A percentile compares a stretch with the other conserved stretches of the same genome.
phyloP scores from a whole-genome alignment of 2,888 invertebrate species.

The Erebia ligea region DNA sequence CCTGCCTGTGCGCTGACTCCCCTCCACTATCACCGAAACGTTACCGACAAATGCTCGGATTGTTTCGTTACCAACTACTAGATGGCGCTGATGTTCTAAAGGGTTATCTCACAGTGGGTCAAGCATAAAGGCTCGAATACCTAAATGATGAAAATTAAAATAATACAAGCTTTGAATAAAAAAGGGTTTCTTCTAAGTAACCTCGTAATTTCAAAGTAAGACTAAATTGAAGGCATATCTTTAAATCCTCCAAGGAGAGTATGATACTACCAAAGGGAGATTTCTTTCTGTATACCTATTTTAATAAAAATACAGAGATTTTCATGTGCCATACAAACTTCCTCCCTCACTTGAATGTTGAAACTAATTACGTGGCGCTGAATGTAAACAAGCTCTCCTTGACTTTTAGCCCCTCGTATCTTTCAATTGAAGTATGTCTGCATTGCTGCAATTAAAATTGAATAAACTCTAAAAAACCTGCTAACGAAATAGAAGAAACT shows the following conservation, averaged over 20 bases:
- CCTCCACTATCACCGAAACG: too few species aligned
- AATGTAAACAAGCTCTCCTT: constrained; percentile 12
- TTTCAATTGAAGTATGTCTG: constrained; percentile 9
- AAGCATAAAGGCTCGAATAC: too few species aligned
- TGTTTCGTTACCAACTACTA: too few species aligned
- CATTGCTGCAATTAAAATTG: constrained; percentile 20
- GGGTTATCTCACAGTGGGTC: too few species aligned
- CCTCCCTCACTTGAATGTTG: constrained; percentile 4
- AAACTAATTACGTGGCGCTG: constrained; percentile 17
- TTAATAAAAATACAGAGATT: not conserved
- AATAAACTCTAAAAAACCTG: constrained; percentile 6
- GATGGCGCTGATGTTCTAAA: too few species aligned
- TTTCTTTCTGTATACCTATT: too few species aligned
- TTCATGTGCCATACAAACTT: not conserved
- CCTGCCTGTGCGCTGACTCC: too few species aligned
- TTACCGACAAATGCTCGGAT: too few species aligned
- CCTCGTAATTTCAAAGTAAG: constrained; percentile 32
- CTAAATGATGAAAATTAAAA: too few species aligned
- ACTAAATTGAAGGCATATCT: constrained; percentile 23
- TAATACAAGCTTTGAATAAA: too few species aligned
- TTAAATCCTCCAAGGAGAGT: constrained; percentile 26
- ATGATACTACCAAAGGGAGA: constrained; percentile 8
- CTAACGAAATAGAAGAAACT: not conserved
- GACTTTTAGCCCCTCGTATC: constrained; percentile 13
- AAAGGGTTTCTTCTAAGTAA: too few species aligned